Evolutionary conservation across 2,888 invertebrate species (phyloP), one percentile per base, ranked within the genome.

Genomic region (Drosophila austrosaltans): DNA sequence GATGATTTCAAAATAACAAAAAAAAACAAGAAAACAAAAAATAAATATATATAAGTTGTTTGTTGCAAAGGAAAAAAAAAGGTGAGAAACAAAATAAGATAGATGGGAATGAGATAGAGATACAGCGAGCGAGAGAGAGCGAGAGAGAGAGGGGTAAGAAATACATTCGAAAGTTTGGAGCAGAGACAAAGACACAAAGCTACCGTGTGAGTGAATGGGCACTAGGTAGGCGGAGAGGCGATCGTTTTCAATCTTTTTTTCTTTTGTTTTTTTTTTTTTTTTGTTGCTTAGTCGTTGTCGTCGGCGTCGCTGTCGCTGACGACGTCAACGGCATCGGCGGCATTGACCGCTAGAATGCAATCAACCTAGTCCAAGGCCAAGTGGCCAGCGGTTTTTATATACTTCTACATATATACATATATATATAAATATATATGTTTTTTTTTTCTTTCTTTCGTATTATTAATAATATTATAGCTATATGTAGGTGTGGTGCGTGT

Each of bases 321-420:
- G 40, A 3, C 66, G 69, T 20, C 61, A 68, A 75, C 78, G 85
- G 68, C 58, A 68, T 68, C 77, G 63, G 78, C 85, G 89, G 83
- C 91, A 91, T 87, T 90, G 91, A 91, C 91, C 91, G 91, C 90
- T 82, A 86, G 82, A 89, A 89, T 91, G 91, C 91, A 91, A 89
- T 90, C 91, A 91, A 91, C 91, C 91, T 90, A 90, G 87, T 89
- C 83, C 90, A 91, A 91, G 91, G 91, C 90, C 87, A 90, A 87
- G 81, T 89, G 75, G 85, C 79, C 82, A 81, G 79, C 81, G 79
- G 77, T 83, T 83, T 81, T 79, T 66, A 68, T 69, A 64, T 72
- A 36, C 36, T 10, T 36, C 8, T 36, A 36, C 36, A 36, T 36
- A 36, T 36, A 36, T 36, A 36, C 8, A 36, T 36, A 36, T 8